Percentiles rank a stretch among this genome's conserved stretches.
phyloP scores from a whole-genome alignment of 2,888 invertebrate species.

The Hecatera dysodea region DNA sequence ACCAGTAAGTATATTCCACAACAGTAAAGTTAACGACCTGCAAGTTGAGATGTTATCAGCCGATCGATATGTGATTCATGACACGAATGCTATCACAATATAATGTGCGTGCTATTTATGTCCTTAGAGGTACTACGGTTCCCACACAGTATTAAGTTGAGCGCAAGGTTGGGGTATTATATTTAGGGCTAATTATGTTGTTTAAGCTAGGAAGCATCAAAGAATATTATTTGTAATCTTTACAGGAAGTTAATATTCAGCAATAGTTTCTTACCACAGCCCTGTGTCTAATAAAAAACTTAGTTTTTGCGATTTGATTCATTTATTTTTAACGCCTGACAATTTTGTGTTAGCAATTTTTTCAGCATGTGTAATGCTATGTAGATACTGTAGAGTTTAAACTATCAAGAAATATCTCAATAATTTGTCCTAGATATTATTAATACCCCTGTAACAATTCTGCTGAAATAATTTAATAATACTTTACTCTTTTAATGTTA shows the following conservation, averaged over 20 bases:
- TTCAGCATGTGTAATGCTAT: not conserved
- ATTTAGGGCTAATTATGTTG: not conserved
- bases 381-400: no score
- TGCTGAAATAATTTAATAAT: not conserved
- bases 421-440: not conserved
- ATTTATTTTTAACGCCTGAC: conserved; percentile 2
- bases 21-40: conserved; percentile 66
- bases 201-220: not conserved
- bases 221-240: no score
- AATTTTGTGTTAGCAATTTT: conserved; percentile 39
- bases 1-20: conserved; percentile 15
- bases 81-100: conserved; percentile 57
- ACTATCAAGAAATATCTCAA: no score
- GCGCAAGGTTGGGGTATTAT: not conserved
- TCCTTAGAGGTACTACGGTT: conserved; percentile 16
- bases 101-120: conserved; percentile 52
- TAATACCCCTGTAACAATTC: not conserved
- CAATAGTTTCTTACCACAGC: not conserved
- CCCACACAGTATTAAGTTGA: conserved; percentile 7
- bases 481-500: not conserved
- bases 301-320: not conserved
- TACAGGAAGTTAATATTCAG: not conserved
- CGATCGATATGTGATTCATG: conserved; percentile 75
- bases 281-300: no score
- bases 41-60: conserved; percentile 68